Base-by-base conservation (phyloP, 1,140 invertebrate species). In the Diabrotica virgifera region DNA sequence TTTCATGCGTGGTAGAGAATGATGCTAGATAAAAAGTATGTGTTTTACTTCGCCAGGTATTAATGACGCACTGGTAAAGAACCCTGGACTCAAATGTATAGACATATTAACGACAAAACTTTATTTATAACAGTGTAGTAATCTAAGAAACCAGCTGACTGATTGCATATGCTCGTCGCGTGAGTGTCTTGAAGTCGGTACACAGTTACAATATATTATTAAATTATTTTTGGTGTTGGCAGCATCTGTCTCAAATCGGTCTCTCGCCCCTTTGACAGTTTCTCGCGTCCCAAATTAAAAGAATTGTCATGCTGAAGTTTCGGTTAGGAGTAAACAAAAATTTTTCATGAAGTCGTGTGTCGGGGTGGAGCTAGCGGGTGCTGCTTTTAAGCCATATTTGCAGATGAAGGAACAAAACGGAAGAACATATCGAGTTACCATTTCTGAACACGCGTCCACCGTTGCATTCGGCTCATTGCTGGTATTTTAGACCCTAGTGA, bases 181-280 rank as follows among this genome's bases (percentile, higher is more conserved):
- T 46, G 40, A 10, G 55, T 57, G n/a, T 57, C 55, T 53, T n/a
- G 8, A 46, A 46, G 40, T 46, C 24, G 24, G 53, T 24, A 55
- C n/a, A 55, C 10, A 57, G 55, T 57, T 57, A 57, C 55, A 57
- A 57, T 57, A 57, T 57, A 57, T 57, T 57, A 36, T 57, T 57
- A 37, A 57, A 57, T 13, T 57, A 36, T 36, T 57, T 57, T 57
- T 36, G 36, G 55, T 57, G 40, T 46, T n/a, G 55, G 55, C 55
- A 36, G 55, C 55, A 57, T 57, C 55, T 57, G 55, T 36, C 55
- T 57, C 55, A 36, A 57, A 57, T 57, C 24, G 36, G 7, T 57
- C 36, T 57, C 36, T 57, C 55, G 35, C 55, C 55, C 55, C 55
- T 57, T 57, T 57, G 55, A 57, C 55, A 57, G 24, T 36, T 57